Base-by-base conservation (phyloP, 2,113 vertebrate genomes). In the Psilopsiagon aymara region DNA sequence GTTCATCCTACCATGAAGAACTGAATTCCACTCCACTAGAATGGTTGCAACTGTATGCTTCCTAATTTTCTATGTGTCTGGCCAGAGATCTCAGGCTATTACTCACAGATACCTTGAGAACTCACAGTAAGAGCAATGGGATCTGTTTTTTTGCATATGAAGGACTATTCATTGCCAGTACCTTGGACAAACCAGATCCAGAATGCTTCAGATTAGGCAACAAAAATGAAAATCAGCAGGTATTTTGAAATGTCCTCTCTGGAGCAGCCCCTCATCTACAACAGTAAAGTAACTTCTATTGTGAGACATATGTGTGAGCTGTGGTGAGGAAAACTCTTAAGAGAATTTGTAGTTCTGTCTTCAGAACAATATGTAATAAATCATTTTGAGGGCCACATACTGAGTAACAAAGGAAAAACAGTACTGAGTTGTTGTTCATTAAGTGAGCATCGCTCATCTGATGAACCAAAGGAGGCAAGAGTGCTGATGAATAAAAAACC, bases 361-460 rank as follows among this genome's bases (percentile, higher is more conserved):
- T 90, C 52, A 87, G 84, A 95, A 96, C 87, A 95, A 95, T 95
- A 79, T 19, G 57, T 79, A 96, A 73, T 97, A 93, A 94, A 97
- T 95, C 87, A 87, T 49, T 91, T 68, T 62, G 70, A 87, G 52
- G 94, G 74, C 94, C 90, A 91, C 96, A 97, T 88, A 93, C 88
- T 52, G 85, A 91, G 92, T 64, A 87, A 82, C 66, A 64, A 93
- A 93, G 78, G 57, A 47, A 76, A 59, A 89, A 17, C 52, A 55
- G 39, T 43, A 39, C 52, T 87, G 87, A 68, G 71, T 68, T 82
- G 68, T 73, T 86, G 77, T 68, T 89, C 47, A 21, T 89, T 79
- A 87, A 94, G 57, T 35, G 39, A 63, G 20, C 46, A 46, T 93
- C 8, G 0, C 66, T 78, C 60, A 43, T 94, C 31, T 12, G 8